Evolutionary conservation across 1,140 invertebrate species (phyloP).

Genomic region (Sitobion miscanthi): DNA sequence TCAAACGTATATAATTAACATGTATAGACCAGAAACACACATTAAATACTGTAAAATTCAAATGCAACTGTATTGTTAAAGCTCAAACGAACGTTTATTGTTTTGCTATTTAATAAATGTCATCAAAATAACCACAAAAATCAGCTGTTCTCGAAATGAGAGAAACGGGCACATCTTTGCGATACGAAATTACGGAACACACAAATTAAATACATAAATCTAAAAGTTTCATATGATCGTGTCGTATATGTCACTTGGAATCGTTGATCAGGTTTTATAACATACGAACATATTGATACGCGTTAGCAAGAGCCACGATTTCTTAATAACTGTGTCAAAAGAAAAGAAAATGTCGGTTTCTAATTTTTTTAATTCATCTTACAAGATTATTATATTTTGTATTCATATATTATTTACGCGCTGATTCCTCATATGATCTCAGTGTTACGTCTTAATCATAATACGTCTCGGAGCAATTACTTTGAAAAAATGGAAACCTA

Average conservation of each 20-base stretch:
- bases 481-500: not conserved
- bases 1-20: not conserved
- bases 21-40: not conserved
- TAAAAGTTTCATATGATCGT: not conserved
- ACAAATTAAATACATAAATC: not conserved
- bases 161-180: not conserved
- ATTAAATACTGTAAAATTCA: not conserved
- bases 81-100: not conserved
- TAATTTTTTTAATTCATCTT: not conserved
- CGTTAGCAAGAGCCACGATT: not conserved
- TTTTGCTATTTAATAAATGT: not conserved
- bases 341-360: conserved; percentile 32
- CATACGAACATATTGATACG: not conserved
- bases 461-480: not conserved
- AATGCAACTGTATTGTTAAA: not conserved
- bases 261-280: not conserved
- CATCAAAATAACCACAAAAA: not conserved
- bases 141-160: not conserved
- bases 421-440: not conserved
- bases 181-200: not conserved
- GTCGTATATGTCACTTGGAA: not conserved
- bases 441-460: conserved; percentile 20
- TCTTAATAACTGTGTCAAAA: conserved; percentile 8
- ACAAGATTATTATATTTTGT: not conserved
- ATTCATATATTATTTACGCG: conserved; percentile 25